Evolutionary conservation across 2,113 vertebrate genomes (phyloP), one percentile per base, ranked within the genome.

Genomic region (Labeo rohita): DNA sequence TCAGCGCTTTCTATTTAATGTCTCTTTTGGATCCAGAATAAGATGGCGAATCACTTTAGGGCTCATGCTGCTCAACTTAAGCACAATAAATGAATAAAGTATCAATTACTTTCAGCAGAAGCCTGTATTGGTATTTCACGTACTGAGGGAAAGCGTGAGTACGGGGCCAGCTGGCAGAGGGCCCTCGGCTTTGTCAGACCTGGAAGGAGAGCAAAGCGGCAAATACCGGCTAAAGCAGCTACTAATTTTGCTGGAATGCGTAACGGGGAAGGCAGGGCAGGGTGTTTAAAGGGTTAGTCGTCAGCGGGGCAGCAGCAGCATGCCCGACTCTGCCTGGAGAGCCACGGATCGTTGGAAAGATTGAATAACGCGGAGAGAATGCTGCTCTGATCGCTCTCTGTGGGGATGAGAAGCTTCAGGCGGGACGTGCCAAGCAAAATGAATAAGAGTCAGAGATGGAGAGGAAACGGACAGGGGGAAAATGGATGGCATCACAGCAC

Each of bases 391-490:
- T 52, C 56, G 16, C 16, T 23, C 49, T 50, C 74, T 79, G 74
- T 7, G 74, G 90, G 88, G 86, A 84, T 77, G 70, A 85, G 87
- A 63, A 16, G 59, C 59, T 85, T 85, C 84, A 52, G 84, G 74
- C 45, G 13, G 47, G 47, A 77, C 28, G 85, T 65, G 78, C 59
- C 78, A 65, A 80, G 56, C 78, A 49, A 16, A 80, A 80, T 65
- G 59, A 59, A 45, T 43, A 56, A 88, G 3, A 87, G 70, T 15
- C 43, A 65, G 74, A 72, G 76, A 68, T 9, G 16, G 34, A 54
- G 23, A 7, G 72, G 61, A 65, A 43, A 87, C 21, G 13, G 54
- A 75, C 28, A 45, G 28, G 70, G 21, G 73, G 11, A 75, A n/a
- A 87, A 59, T 43, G 39, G 15, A 21, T 83, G 80, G 80, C 72